Evolutionary conservation across 2,888 invertebrate species (phyloP), one percentile per base, ranked within the genome.

Genomic region (Ectemnius lituratus): DNA sequence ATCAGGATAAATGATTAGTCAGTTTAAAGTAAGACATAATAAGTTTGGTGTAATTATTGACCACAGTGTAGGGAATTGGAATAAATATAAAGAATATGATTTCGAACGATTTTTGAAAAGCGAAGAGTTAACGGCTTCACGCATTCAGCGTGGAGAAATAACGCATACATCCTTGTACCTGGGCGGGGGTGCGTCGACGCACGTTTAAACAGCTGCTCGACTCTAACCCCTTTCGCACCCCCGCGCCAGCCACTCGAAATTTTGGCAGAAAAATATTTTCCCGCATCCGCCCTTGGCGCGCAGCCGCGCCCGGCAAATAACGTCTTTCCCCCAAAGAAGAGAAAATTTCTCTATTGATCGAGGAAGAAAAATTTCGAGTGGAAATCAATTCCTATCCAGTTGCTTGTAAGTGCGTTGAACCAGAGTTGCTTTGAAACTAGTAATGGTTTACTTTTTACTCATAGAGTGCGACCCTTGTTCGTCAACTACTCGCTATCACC

Each of bases 121-220:
- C 4, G n/a, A 52, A 6, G 5, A 52, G 16, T 52, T 14, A 52
- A 52, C 16, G 52, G 16, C 52, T 4, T 52, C 16, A 52, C 16
- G n/a, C 20, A 52, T 18, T 1, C 6, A 8, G 11, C 37, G 11
- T 6, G 37, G 57, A 68, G 65, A 61, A 49, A 65, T 46, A 64
- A 20, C 37, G 18, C 23, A 45, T 8, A 47, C 67, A 59, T 57
- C 37, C 45, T 16, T 14, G 67, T 77, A 79, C 75, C 70, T 75
- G 78, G 27, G 13, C 63, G 79, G 64, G 73, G 69, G 68, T 73
- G 69, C 62, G 70, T 71, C 69, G 57, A n/a, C 4, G 59, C 57
- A n/a, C 85, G 85, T 87, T 87, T 86, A 85, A 87, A 86, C 87
- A 87, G 87, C 87, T 87, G 87, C 79, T 76, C 73, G 62, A 8